Percentiles rank a stretch among this genome's conserved stretches.
These are phyloP conservation scores for Rutilus rutilus DNA, from an alignment of 2,113 vertebrate genomes.

Conservation along the genomic window DNA sequence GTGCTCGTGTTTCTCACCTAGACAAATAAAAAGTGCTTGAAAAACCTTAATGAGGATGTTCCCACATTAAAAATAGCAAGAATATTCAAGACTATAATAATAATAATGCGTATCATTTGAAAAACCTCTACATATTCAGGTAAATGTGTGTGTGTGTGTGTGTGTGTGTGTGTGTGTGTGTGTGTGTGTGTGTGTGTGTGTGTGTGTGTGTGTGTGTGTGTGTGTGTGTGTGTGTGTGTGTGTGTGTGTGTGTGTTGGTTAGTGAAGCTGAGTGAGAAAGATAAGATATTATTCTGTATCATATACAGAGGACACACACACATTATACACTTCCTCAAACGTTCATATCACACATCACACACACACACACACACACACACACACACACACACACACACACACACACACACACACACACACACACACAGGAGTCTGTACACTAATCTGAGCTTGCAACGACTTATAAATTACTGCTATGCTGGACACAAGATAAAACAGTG, in stretches of 20 bases:
- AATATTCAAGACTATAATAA: neutral
- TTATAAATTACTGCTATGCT: constrained; percentile 12
- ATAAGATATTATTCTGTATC: neutral
- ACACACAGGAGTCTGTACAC: neutral
- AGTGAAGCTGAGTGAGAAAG: neutral
- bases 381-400: constrained; percentile 11
- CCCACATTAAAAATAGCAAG: no score
- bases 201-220: neutral
- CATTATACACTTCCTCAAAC: neutral
- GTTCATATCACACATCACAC: neutral
- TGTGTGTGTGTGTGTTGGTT: neutral
- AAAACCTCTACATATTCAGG: neutral
- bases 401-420: constrained; percentile 16
- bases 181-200: neutral
- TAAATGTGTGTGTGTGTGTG: neutral
- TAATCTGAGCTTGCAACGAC: neutral
- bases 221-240: neutral
- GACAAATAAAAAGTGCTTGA: neutral
- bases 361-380: neutral
- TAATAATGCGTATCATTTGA: neutral
- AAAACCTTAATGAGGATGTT: neutral
- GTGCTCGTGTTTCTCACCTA: neutral
- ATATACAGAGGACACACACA: constrained; percentile 15
- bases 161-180: neutral
- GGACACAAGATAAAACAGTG: neutral